Evolutionary conservation across 2,888 invertebrate species (phyloP).

Genomic region (Toxonevra muliebris): DNA sequence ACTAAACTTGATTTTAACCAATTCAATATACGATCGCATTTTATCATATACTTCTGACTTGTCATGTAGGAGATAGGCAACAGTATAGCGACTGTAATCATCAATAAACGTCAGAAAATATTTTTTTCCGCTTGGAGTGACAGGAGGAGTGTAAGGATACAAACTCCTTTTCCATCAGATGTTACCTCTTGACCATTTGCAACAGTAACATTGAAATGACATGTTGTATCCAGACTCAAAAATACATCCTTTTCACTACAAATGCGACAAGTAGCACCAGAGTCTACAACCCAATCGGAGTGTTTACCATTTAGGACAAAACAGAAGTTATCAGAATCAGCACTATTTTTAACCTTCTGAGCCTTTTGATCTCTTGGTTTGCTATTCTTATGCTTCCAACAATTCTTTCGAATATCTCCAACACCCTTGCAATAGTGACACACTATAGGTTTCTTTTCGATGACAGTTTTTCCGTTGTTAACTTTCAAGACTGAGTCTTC

Average conservation of each 20-base stretch:
- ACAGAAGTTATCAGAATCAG: slow-evolving; percentile 17
- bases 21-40: slow-evolving; percentile 2
- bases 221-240: neutral
- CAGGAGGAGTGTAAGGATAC: slow-evolving; percentile 1
- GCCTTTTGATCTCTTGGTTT: slow-evolving; percentile 19
- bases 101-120: slow-evolving; percentile 11
- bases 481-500: slow-evolving; percentile 20
- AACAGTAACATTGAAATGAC: neutral
- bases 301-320: slow-evolving; percentile 16
- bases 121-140: slow-evolving; percentile 2
- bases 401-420: slow-evolving; percentile 28
- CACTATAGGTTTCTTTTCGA: no score
- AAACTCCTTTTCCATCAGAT: neutral
- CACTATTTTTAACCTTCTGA: slow-evolving; percentile 18
- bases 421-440: slow-evolving; percentile 25
- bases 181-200: slow-evolving; percentile 20
- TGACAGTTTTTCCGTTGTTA: slow-evolving; percentile 18
- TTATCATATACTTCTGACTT: slow-evolving; percentile 11
- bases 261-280: slow-evolving; percentile 28
- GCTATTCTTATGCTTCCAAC: slow-evolving; percentile 22
- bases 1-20: slow-evolving; percentile 9
- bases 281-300: slow-evolving; percentile 28
- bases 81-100: slow-evolving; percentile 6
- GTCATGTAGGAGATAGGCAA: neutral
- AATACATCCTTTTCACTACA: slow-evolving; percentile 15